A percentile compares a stretch with the other conserved stretches of the same genome.
phyloP scores from a whole-genome alignment of 2,113 vertebrate genomes.

The Lampris megalopsis region DNA sequence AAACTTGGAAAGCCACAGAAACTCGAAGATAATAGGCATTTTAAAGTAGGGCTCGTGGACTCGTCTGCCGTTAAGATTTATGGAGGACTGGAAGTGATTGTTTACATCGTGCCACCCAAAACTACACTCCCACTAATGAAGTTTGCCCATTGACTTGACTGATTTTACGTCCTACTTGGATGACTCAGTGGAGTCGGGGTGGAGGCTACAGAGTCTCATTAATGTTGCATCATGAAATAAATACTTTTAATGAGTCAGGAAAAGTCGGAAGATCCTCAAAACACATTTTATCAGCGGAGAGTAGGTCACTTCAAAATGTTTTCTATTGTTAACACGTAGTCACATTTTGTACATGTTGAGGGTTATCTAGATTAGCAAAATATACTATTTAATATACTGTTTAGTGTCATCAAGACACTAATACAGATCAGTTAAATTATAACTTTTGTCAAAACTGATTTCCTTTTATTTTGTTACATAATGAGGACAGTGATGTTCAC shows the following conservation, averaged over 20 bases:
- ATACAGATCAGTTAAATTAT: too few relatives aligned
- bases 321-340: too few relatives aligned
- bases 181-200: background rate
- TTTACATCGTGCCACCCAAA: slow-evolving; percentile 25
- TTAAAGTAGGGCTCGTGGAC: slow-evolving; percentile 29
- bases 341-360: slow-evolving; percentile 35
- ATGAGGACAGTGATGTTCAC: too few relatives aligned
- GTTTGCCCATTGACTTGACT: slow-evolving; percentile 33
- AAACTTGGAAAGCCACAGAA: background rate
- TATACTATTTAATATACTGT: background rate
- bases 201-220: slow-evolving; percentile 43
- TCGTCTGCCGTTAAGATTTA: slow-evolving; percentile 54
- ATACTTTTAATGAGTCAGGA: slow-evolving; percentile 26
- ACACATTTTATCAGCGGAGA: too few relatives aligned
- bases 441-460: too few relatives aligned
- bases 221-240: slow-evolving; percentile 42
- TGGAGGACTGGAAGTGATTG: slow-evolving; percentile 48
- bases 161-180: slow-evolving; percentile 68
- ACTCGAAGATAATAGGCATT: slow-evolving; percentile 16
- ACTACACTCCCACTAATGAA: slow-evolving; percentile 54
- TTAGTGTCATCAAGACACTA: too few relatives aligned
- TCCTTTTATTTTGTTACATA: too few relatives aligned
- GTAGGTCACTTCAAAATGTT: too few relatives aligned
- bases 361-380: slow-evolving; percentile 5
- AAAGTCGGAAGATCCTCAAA: background rate